Conservation (phyloP, 2,797 vertebrate genomes). For the Pangasius macronema region DNA sequence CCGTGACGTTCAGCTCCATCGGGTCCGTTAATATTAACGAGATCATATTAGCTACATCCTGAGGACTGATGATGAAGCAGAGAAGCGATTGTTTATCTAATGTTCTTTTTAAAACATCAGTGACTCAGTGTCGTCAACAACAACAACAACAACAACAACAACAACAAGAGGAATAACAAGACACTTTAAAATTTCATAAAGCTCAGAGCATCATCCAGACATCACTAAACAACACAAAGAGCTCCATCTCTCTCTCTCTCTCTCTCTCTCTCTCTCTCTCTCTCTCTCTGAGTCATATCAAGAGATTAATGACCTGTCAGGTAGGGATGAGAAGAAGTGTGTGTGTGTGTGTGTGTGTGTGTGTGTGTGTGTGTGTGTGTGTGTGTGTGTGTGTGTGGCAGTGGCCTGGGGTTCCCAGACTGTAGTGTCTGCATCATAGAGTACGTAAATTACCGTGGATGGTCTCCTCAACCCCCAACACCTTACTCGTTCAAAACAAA, state of each 20-base stretch:
- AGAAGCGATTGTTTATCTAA: not conserved
- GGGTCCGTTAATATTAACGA: not conserved
- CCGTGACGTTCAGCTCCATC: not conserved
- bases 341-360: slow-evolving; percentile 52
- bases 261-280: slow-evolving; percentile 47
- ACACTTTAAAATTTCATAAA: slow-evolving; percentile 69
- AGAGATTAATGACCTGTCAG: slow-evolving; percentile 81
- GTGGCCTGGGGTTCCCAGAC: slow-evolving; percentile 67
- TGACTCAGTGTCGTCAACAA: slow-evolving; percentile 49
- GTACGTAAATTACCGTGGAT: slow-evolving; percentile 83
- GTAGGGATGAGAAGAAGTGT: slow-evolving; percentile 55
- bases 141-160: slow-evolving; percentile 69
- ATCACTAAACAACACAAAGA: slow-evolving; percentile 46
- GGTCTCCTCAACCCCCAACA: slow-evolving; percentile 53
- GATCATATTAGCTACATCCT: not conserved
- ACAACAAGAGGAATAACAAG: slow-evolving; percentile 68
- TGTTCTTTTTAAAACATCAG: not conserved
- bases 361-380: slow-evolving; percentile 41
- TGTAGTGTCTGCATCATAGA: slow-evolving; percentile 63
- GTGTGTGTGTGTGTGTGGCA: slow-evolving; percentile 46
- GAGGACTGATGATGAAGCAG: not conserved
- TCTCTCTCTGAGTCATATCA: slow-evolving; percentile 62
- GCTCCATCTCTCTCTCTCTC: slow-evolving; percentile 47
- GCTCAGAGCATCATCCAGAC: slow-evolving; percentile 48
- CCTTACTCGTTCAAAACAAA: slow-evolving; percentile 60